phyloP scores from a whole-genome alignment of 2,797 vertebrate genomes.

The Nannoperca obscura region DNA sequence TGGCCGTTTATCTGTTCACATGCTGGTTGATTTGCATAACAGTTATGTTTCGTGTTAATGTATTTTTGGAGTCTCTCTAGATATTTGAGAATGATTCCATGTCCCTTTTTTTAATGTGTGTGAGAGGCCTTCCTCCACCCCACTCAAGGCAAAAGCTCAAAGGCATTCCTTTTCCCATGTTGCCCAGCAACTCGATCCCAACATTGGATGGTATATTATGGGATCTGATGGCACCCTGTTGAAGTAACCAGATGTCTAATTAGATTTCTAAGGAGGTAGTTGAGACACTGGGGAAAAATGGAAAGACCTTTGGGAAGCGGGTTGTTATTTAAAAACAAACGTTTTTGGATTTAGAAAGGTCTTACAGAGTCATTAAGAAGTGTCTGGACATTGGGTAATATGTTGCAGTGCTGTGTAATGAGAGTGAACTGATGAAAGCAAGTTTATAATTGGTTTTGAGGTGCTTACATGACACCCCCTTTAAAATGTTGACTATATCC shows the following conservation, averaged over 20 bases:
- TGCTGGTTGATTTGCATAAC: constrained; percentile 4
- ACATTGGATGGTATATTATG: constrained; percentile 43
- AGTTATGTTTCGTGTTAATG: not conserved
- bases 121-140: constrained; percentile 35
- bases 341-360: not conserved
- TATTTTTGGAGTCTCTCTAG: not conserved
- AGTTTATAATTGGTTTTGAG: not conserved
- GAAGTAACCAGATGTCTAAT: constrained; percentile 13
- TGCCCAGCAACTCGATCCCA: constrained; percentile 58
- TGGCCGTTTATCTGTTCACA: constrained; percentile 2
- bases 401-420: not conserved
- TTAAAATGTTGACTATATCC: not conserved
- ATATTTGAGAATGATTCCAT: not conserved
- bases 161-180: constrained; percentile 61
- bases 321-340: not conserved
- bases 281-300: not conserved
- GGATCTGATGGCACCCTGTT: constrained; percentile 48
- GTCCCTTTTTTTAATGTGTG: not conserved
- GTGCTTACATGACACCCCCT: no score
- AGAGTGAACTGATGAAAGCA: not conserved
- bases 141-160: constrained; percentile 38
- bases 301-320: not conserved
- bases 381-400: not conserved
- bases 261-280: not conserved
- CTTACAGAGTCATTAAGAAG: not conserved